Conservation (phyloP, 2,113 vertebrate genomes). For the Silurus asotus region DNA sequence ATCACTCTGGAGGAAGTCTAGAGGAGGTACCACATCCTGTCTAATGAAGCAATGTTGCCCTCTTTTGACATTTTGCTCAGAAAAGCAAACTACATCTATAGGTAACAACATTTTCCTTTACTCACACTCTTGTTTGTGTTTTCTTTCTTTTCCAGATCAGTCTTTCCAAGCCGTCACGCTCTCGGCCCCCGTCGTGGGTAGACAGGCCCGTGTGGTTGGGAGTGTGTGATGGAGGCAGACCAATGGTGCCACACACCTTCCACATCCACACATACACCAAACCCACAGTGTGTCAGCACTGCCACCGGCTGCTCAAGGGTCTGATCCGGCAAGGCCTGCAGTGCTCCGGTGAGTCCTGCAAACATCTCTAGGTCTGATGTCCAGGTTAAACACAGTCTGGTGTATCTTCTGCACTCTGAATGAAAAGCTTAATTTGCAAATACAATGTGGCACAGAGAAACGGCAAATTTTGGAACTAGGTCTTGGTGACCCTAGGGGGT, state of each 20-base stretch:
- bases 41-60: neutral
- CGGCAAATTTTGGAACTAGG: neutral
- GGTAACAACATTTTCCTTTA: neutral
- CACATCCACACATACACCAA: conserved; percentile 85
- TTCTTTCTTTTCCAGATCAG: conserved; percentile 65
- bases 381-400: neutral
- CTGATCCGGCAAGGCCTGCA: conserved; percentile 88
- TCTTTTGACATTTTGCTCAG: too few relatives aligned
- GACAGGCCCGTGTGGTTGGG: conserved; percentile 79
- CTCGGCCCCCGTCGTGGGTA: conserved; percentile 66
- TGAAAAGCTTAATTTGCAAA: neutral
- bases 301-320: conserved; percentile 81
- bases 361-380: neutral
- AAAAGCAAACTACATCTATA: neutral
- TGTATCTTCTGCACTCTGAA: neutral
- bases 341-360: conserved; percentile 75
- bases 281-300: conserved; percentile 81
- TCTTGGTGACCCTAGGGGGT: too few relatives aligned
- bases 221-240: conserved; percentile 58
- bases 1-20: conserved; percentile 70
- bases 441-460: neutral
- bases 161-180: conserved; percentile 62
- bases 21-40: conserved; percentile 64
- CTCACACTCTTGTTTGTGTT: too few relatives aligned
- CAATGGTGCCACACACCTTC: conserved; percentile 83